A percentile compares a stretch with the other conserved stretches of the same genome.
These are phyloP conservation scores for Lingula anatina DNA, from an alignment of 2,888 invertebrate species.

Conservation along the genomic window DNA sequence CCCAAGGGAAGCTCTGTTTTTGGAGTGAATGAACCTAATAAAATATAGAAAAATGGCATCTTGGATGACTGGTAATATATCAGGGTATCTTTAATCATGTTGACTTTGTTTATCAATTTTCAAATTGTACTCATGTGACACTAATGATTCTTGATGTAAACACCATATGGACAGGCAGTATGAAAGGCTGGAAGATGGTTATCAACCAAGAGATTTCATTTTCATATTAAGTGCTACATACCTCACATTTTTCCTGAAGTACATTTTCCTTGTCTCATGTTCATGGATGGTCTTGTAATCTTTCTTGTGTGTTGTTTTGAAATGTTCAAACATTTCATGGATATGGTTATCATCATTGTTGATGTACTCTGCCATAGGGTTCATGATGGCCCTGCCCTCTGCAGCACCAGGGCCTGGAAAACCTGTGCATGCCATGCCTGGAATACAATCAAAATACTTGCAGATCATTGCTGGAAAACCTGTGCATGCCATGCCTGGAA, in stretches of 20 bases:
- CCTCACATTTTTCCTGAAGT: slow-evolving; percentile 78
- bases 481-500: too few relatives aligned
- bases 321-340: slow-evolving; percentile 69
- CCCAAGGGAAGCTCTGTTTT: slow-evolving; percentile 69
- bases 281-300: slow-evolving; percentile 65
- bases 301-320: slow-evolving; percentile 68
- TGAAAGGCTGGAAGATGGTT: neutral
- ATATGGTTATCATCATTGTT: slow-evolving; percentile 62
- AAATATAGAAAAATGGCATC: too few relatives aligned
- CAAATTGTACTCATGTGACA: neutral
- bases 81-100: too few relatives aligned
- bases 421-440: slow-evolving; percentile 52
- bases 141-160: neutral
- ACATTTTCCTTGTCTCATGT: slow-evolving; percentile 65
- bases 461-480: too few relatives aligned
- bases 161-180: neutral
- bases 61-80: too few relatives aligned
- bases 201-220: neutral
- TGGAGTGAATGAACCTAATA: slow-evolving; percentile 69
- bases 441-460: too few relatives aligned
- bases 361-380: slow-evolving; percentile 89
- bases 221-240: slow-evolving; percentile 10
- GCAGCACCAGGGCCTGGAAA: slow-evolving; percentile 75
- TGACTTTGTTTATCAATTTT: too few relatives aligned
- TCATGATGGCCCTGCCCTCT: slow-evolving; percentile 66